These are phyloP conservation scores for Lasioglossum oenotherae DNA, from an alignment of 2,888 invertebrate species.

Conservation along the genomic window DNA sequence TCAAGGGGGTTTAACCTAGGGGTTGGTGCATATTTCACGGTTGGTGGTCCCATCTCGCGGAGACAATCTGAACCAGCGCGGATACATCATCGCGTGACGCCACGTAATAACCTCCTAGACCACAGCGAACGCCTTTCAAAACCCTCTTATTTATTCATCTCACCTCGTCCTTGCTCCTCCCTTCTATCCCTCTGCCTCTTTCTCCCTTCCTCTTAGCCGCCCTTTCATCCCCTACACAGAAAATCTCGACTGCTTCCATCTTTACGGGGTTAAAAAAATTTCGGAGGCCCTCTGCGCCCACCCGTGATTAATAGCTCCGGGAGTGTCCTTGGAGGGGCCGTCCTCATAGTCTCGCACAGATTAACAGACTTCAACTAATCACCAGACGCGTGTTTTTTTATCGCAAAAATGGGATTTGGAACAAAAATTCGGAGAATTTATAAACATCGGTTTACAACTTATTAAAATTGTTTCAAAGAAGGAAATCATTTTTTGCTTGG, in stretches of 20 bases:
- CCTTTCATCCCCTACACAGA: constrained; percentile 35
- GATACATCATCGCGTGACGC: constrained; percentile 84
- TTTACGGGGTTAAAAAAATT: constrained; percentile 23
- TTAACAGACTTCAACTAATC: background rate
- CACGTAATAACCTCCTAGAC: constrained; percentile 81
- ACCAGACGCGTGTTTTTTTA: background rate
- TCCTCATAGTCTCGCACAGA: background rate
- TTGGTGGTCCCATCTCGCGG: constrained; percentile 84
- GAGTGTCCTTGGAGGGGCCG: too few species aligned
- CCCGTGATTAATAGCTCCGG: background rate
- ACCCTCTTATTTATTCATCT: constrained; percentile 84
- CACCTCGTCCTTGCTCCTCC: constrained; percentile 74
- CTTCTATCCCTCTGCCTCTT: background rate
- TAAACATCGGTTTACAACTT: too few species aligned
- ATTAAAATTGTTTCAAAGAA: too few species aligned
- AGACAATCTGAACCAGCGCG: constrained; percentile 84
- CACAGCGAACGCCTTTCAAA: constrained; percentile 80
- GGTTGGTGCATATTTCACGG: constrained; percentile 84
- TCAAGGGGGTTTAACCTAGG: constrained; percentile 79
- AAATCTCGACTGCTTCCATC: constrained; percentile 29
- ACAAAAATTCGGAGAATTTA: too few species aligned
- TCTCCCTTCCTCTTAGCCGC: background rate
- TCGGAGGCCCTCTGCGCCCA: background rate
- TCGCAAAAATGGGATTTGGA: background rate
- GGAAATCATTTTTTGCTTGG: too few species aligned